Percentiles rank a stretch among this genome's conserved stretches.
Evolutionary conservation across 2,797 vertebrate species (phyloP).

Genomic region (Muscicapa striata): DNA sequence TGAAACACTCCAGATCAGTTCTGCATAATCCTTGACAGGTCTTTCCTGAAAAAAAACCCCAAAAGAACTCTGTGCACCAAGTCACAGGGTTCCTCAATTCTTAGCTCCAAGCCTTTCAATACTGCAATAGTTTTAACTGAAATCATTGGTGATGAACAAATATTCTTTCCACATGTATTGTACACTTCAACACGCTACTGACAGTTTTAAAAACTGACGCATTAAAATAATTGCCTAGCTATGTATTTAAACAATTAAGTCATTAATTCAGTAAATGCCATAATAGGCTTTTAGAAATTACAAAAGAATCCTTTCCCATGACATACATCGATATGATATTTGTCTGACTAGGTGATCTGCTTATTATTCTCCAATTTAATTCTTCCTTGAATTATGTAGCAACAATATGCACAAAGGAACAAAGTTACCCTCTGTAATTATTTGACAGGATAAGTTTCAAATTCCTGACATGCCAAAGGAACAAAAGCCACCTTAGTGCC

Average conservation of each 20-base stretch:
- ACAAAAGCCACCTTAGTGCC: constrained; percentile 26
- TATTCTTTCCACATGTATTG: background rate
- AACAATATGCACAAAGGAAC: constrained; percentile 27
- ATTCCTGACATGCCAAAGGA: background rate
- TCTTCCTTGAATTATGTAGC: constrained; percentile 4
- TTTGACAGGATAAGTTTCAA: background rate
- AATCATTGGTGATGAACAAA: constrained; percentile 28
- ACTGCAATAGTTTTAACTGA: background rate
- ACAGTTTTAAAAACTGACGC: constrained; percentile 37
- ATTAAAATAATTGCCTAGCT: constrained; percentile 30
- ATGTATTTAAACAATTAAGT: constrained; percentile 59
- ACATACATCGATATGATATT: background rate
- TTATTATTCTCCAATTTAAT: constrained; percentile 8
- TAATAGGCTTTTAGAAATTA: constrained; percentile 30
- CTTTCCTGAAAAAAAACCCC: background rate
- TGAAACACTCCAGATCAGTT: background rate
- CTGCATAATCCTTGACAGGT: background rate
- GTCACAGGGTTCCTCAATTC: background rate
- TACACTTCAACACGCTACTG: constrained; percentile 1
- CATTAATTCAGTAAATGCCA: constrained; percentile 40
- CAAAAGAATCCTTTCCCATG: constrained; percentile 22
- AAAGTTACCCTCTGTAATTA: background rate
- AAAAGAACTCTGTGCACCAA: background rate
- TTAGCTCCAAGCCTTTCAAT: background rate
- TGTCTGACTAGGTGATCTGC: constrained; percentile 4